Base-by-base conservation (phyloP, 1,140 invertebrate genomes). In the Caenorhabditis latens region DNA sequence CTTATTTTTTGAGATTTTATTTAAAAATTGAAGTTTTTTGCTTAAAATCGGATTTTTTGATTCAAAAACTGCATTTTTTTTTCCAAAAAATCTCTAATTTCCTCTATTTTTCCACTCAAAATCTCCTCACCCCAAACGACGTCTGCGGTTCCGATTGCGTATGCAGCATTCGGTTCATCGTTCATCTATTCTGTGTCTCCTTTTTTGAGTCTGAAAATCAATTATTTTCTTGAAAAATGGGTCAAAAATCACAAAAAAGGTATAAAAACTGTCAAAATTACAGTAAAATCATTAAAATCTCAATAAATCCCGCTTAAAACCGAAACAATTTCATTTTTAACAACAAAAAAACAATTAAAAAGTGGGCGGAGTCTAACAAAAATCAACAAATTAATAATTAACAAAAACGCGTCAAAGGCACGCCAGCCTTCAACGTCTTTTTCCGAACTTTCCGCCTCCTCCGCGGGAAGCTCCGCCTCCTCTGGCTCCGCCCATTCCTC, bases 331-430 rank as follows among this genome's bases (percentile, higher is more conserved):
- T 84, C 21, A 43, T 55, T 46, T 32, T 32, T 32, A 32, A 32
- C 32, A 21, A n/a, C n/a, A 84, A 42, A 61, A 65, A 71, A 71
- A 19, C 67, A 46, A 43, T 14, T 11, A 9, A 71, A 71, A 43
- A 14, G 46, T 46, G 5, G 8, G 46, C 57, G n/a, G 46, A 85
- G n/a, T 46, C 42, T 50, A 87, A 87, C 46, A 84, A 84, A 87
- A 87, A 87, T 83, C 65, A 84, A 88, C 42, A 67, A 58, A 87
- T 11, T n/a, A 48, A 21, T 16, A 5, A 11, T 19, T 79, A 88
- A 75, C 82, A 88, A 63, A n/a, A 67, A 86, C 61, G 85, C 32
- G 32, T 32, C 32, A 32, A 32, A 32, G 32, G 32, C 32, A 32
- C 32, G 32, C 32, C 32, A 32, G 32, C 32, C 32, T n/a, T 50